Percentiles rank a stretch among this genome's conserved stretches.
These are phyloP conservation scores for Solen grandis DNA, from an alignment of 1,140 invertebrate species.

Conservation along the genomic window DNA sequence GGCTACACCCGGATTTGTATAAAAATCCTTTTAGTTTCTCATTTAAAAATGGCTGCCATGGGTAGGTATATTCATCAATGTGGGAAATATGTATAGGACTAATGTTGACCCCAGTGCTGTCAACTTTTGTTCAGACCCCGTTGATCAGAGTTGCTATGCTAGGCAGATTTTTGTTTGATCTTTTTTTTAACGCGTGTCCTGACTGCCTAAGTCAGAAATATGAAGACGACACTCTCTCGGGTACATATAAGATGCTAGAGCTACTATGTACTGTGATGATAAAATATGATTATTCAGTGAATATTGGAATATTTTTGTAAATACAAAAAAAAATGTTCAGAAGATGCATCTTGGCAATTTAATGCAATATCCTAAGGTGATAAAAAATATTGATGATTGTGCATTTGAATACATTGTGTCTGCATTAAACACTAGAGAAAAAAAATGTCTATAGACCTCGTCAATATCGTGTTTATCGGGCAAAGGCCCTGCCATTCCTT, in stretches of 20 bases:
- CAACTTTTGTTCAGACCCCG: background rate
- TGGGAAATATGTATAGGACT: too few relatives aligned
- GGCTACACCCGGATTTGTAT: too few relatives aligned
- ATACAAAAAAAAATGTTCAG: background rate
- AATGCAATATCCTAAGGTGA: background rate
- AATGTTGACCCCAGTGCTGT: background rate
- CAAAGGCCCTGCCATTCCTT: constrained; percentile 15
- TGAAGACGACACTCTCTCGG: background rate
- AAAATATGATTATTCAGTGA: background rate
- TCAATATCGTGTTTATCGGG: constrained; percentile 41
- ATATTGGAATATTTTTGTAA: background rate
- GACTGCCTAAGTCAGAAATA: background rate
- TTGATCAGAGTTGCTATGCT: background rate
- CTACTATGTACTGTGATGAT: background rate
- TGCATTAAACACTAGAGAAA: background rate
- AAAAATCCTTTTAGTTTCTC: too few relatives aligned
- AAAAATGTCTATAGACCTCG: background rate
- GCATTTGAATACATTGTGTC: background rate
- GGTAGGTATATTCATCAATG: too few relatives aligned
- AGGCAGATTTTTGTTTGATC: background rate
- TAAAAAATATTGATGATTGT: background rate
- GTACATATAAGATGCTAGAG: background rate
- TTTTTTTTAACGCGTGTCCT: background rate
- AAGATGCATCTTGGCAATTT: background rate
- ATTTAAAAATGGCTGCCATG: too few relatives aligned